These are phyloP conservation scores for Hirtodrosophila duncani DNA, from an alignment of 2,888 invertebrate genomes.

Conservation along the genomic window DNA sequence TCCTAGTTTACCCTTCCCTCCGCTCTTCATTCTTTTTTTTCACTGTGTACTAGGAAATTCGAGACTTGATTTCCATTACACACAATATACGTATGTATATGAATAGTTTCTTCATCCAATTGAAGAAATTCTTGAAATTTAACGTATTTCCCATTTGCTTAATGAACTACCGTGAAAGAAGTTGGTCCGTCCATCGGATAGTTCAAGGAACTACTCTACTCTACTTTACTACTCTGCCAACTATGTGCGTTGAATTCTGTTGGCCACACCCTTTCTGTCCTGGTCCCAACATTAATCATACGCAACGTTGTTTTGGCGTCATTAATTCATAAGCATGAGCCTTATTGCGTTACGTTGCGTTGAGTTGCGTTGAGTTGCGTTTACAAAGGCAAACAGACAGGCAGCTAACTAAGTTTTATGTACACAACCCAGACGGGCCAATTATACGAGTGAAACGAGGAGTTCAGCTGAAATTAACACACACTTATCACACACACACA, in stretches of 20 bases:
- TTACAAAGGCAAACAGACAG: slow-evolving; percentile 11
- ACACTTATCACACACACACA: slow-evolving; percentile 39
- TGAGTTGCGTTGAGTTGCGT: slow-evolving; percentile 30
- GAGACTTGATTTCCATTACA: too few relatives aligned
- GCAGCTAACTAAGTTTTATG: slow-evolving; percentile 8
- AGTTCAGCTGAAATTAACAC: slow-evolving; percentile 70
- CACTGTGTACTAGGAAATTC: too few relatives aligned
- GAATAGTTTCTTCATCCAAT: too few relatives aligned
- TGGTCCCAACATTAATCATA: slow-evolving; percentile 34
- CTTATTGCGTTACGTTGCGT: slow-evolving; percentile 55
- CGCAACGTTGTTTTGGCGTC: slow-evolving; percentile 38
- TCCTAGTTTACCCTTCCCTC: too few relatives aligned
- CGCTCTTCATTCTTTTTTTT: too few relatives aligned
- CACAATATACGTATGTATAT: too few relatives aligned
- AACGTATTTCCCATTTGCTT: too few relatives aligned
- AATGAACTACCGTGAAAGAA: too few relatives aligned
- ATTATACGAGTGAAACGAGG: slow-evolving; percentile 57
- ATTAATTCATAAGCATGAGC: slow-evolving; percentile 69
- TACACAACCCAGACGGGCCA: slow-evolving; percentile 61
- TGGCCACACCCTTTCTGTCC: neutral
- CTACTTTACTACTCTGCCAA: too few relatives aligned
- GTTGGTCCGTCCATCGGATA: too few relatives aligned
- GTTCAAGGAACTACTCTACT: too few relatives aligned
- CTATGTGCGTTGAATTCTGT: slow-evolving; percentile 2
- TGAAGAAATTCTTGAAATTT: too few relatives aligned